phyloP scores from a whole-genome alignment of 2,797 vertebrate genomes.

The Antennarius maculatus region DNA sequence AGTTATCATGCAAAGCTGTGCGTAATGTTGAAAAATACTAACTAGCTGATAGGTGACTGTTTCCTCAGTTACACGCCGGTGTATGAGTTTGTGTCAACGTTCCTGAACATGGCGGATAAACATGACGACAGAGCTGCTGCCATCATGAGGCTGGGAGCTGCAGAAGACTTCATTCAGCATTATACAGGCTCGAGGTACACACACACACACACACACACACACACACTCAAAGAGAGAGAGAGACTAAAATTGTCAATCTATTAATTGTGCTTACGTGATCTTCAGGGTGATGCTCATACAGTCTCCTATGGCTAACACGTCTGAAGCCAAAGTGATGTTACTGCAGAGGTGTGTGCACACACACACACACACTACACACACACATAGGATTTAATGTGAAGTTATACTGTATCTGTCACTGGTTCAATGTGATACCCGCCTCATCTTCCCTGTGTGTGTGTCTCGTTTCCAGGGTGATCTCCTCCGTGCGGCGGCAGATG shows the following conservation, averaged over 20 bases:
- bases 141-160: conserved; percentile 84
- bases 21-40: background rate
- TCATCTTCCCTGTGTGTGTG: background rate
- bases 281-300: conserved; percentile 27
- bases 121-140: conserved; percentile 78
- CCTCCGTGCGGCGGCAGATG: conserved; percentile 59
- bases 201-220: background rate
- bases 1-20: conserved; percentile 31
- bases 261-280: background rate
- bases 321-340: conserved; percentile 38
- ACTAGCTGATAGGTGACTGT: background rate
- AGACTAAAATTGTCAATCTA: background rate
- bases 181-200: conserved; percentile 69
- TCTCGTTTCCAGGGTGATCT: conserved; percentile 53
- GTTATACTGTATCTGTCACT: background rate
- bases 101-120: conserved; percentile 79
- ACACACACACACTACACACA: background rate
- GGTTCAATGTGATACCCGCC: background rate
- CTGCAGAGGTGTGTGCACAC: conserved; percentile 56
- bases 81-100: conserved; percentile 72
- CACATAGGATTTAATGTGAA: background rate
- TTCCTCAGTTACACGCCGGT: conserved; percentile 79
- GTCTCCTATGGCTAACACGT: conserved; percentile 18
- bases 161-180: conserved; percentile 78
- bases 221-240: too few relatives aligned